A percentile compares a stretch with the other conserved stretches of the same genome.
Evolutionary conservation across 2,888 invertebrate genomes (phyloP).

Genomic region (Epinotia ramella): DNA sequence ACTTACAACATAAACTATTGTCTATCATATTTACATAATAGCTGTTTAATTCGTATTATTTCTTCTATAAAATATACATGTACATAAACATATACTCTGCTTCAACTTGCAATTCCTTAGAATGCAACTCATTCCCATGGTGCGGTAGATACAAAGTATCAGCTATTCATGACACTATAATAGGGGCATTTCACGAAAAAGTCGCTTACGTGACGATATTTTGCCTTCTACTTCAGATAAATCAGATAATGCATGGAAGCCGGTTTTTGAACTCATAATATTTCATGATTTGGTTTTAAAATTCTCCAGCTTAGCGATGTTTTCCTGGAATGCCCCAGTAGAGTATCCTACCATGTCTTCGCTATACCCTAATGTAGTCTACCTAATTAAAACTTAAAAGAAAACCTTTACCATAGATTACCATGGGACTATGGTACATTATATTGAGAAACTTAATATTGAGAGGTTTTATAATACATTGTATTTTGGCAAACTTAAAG

Average conservation of each 20-base stretch:
- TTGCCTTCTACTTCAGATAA: too few species aligned
- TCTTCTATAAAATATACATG: constrained; percentile 12
- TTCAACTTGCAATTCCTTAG: constrained; percentile 16
- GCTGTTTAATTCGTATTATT: constrained; percentile 27
- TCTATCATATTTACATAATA: constrained; percentile 25
- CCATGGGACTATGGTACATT: constrained; percentile 3
- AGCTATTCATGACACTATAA: neutral
- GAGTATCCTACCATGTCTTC: neutral
- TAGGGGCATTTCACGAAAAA: neutral
- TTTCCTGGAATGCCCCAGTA: too few species aligned
- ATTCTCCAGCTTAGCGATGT: too few species aligned
- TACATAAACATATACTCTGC: neutral
- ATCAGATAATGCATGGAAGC: too few species aligned
- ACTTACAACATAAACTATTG: constrained; percentile 37
- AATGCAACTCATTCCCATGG: constrained; percentile 4
- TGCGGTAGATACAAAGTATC: neutral
- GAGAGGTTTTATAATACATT: constrained; percentile 11
- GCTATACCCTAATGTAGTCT: neutral
- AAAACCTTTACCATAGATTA: constrained; percentile 3
- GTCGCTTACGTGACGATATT: too few species aligned
- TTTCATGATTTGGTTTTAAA: too few species aligned
- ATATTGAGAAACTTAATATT: neutral
- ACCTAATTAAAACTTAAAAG: neutral
- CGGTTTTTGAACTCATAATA: too few species aligned
- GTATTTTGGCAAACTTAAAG: constrained; percentile 31